Base-by-base conservation (phyloP, 2,797 vertebrate species). In the Pterois miles region DNA sequence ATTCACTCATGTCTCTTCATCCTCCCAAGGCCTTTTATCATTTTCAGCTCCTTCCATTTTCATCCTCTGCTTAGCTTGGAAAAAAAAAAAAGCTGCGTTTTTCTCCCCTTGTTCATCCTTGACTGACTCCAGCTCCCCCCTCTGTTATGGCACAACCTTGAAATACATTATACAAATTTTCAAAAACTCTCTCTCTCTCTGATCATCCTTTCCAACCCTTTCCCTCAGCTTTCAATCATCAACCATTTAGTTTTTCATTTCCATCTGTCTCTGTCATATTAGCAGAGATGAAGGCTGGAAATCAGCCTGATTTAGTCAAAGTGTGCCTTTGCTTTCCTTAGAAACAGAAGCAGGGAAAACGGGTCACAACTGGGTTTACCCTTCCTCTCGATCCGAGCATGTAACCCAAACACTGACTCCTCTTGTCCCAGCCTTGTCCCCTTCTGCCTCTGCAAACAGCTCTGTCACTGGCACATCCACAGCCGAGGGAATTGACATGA, bases 11-110 rank as follows among this genome's bases (percentile, higher is more conserved):
- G 67, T 70, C 85, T 81, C 75, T 16, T 76, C 85, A 80, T 83
- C 82, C 54, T 74, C 81, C 71, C 48, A 34, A 86, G 83, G 74
- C 74, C 82, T 82, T 29, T 91, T 74, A 84, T 88, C 73, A 23
- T 88, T 86, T 73, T 56, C 75, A 53, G 25, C 83, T 81, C 64
- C 38, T 48, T 64, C 65, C 43, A 77, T 79, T 84, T 78, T 77
- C 22, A 4, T 80, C 57, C 46, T 50, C 36, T 4, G 23, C 27
- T 63, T 59, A 16, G 57, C 74, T 53, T 3, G 5, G 13, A 4
- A 40, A 73, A 82, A 71, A 76, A 63, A 4, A 1, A 16, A 71
- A n/a, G n/a, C n/a, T n/a, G 57, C 9, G 0, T 73, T 80, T 64
- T 63, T 58, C 74, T 57, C 25, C 25, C 18, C 4, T 70, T 3